phyloP scores from a whole-genome alignment of 2,113 vertebrate genomes.

The Dasyprocta punctata region DNA sequence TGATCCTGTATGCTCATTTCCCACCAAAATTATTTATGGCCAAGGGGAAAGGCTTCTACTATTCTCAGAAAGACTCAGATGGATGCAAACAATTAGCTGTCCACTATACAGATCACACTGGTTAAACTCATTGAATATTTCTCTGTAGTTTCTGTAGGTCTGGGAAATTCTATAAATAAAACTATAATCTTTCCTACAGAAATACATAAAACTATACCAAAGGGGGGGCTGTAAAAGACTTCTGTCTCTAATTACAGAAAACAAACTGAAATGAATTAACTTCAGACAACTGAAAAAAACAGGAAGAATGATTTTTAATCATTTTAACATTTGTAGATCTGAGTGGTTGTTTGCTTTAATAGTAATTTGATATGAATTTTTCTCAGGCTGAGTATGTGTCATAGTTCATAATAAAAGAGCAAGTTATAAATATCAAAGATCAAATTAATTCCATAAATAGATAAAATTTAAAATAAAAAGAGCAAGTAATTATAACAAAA shows the following conservation, averaged over 20 bases:
- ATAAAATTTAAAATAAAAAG: constrained; percentile 14
- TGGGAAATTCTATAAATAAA: neutral
- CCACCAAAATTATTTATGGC: neutral
- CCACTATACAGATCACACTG: neutral
- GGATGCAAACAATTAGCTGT: neutral
- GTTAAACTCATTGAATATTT: neutral
- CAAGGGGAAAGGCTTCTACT: neutral
- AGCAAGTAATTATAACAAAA: neutral
- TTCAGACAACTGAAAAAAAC: neutral
- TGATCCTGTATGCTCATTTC: neutral
- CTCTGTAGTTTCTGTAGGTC: neutral
- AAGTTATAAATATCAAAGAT: constrained; percentile 11
- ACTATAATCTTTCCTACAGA: neutral
- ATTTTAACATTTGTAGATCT: neutral
- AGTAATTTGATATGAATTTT: neutral
- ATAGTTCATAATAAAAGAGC: neutral
- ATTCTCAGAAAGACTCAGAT: neutral
- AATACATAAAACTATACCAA: neutral
- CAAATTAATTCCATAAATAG: neutral
- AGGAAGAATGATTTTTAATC: neutral
- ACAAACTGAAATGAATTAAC: neutral
- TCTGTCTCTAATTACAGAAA: neutral
- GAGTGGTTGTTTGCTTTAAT: neutral
- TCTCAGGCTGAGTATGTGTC: neutral
- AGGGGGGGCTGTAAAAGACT: neutral